A percentile compares a stretch with the other conserved stretches of the same genome.
These are phyloP conservation scores for Typhlichthys eigenmanni DNA, from an alignment of 2,797 vertebrate genomes.

Conservation along the genomic window DNA sequence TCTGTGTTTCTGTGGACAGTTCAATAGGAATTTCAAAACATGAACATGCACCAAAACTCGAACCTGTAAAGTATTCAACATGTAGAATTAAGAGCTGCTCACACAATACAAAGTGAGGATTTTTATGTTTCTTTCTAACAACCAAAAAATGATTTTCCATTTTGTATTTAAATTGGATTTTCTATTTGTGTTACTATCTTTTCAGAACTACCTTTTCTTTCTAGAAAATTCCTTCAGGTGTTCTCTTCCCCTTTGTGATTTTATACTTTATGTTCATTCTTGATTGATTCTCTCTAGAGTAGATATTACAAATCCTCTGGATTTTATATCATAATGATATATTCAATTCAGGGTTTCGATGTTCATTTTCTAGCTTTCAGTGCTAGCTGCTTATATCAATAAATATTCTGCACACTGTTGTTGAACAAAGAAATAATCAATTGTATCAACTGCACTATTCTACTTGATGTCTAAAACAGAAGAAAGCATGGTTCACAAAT, in stretches of 20 bases:
- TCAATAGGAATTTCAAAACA: not conserved
- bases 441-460: not conserved
- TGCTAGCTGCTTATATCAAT: not conserved
- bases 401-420: constrained; percentile 1
- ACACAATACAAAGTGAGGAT: not conserved
- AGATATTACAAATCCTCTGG: constrained; percentile 11
- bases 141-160: too few species aligned
- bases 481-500: not conserved
- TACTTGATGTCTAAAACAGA: not conserved
- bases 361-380: not conserved
- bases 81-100: not conserved
- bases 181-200: not conserved
- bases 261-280: not conserved
- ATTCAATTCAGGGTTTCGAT: not conserved
- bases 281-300: constrained; percentile 11
- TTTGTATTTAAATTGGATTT: too few species aligned
- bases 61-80: not conserved
- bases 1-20: not conserved
- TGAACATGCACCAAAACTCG: not conserved
- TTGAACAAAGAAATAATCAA: not conserved
- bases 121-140: too few species aligned
- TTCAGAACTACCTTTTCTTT: constrained; percentile 22
- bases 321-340: constrained; percentile 19
- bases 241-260: constrained; percentile 12
- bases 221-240: constrained; percentile 18